A percentile compares a stretch with the other conserved stretches of the same genome.
Conservation (phyloP, 2,113 vertebrate species). For the Accipiter cooperii region DNA sequence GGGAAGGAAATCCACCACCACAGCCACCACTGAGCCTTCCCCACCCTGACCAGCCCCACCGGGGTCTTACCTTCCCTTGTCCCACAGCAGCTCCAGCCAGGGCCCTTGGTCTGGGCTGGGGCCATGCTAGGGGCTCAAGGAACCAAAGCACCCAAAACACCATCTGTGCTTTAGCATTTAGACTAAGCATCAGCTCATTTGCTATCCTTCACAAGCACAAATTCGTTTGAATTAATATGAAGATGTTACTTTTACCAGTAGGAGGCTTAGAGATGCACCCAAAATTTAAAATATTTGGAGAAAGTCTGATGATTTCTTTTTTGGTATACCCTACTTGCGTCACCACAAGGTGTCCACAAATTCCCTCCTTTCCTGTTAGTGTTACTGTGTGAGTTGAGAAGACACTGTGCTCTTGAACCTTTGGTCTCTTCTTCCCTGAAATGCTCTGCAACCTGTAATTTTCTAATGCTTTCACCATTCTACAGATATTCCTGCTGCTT, state of each 20-base stretch:
- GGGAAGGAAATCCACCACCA: too few relatives aligned
- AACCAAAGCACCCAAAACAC: neutral
- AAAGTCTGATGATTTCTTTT: neutral
- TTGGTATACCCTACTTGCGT: neutral
- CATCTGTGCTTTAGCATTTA: neutral
- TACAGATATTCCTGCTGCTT: neutral
- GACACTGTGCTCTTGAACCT: neutral
- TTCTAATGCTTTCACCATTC: neutral
- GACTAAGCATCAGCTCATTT: neutral
- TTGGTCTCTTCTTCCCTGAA: neutral
- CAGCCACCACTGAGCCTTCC: neutral
- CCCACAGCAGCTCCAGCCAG: fast-evolving
- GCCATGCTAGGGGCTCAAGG: fast-evolving
- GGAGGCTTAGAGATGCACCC: neutral
- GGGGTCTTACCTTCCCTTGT: neutral
- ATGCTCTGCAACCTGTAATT: neutral
- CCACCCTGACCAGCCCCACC: fast-evolving
- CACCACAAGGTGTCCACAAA: neutral
- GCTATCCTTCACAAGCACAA: neutral
- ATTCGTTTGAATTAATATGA: neutral
- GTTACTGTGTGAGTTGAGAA: neutral
- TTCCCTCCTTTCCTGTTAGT: neutral
- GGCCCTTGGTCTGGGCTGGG: neutral
- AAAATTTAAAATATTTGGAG: neutral
- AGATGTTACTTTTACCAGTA: neutral